Evolutionary conservation across 1,140 invertebrate genomes (phyloP).

Genomic region (Brachionus calyciflorus): DNA sequence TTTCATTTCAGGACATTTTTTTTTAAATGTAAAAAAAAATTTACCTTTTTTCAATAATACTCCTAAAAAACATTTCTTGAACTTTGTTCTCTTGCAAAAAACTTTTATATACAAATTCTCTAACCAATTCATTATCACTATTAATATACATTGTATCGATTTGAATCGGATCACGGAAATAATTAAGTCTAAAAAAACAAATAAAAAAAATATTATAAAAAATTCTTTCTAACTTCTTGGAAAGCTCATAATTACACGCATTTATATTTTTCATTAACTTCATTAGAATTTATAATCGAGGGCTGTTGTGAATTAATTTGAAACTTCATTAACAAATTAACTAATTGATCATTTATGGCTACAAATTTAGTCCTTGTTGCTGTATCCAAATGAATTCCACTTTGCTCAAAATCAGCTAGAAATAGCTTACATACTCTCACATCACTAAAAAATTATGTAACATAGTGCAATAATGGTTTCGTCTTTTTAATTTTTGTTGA

Average conservation of each 20-base stretch:
- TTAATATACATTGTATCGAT: constrained; percentile 18
- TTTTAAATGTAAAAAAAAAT: too few relatives aligned
- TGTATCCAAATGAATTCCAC: constrained; percentile 78
- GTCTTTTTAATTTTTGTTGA: too few relatives aligned
- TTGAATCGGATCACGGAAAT: constrained; percentile 4
- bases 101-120: constrained; percentile 82
- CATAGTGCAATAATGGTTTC: too few relatives aligned
- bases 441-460: too few relatives aligned
- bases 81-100: constrained; percentile 75
- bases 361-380: constrained; percentile 17
- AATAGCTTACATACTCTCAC: constrained; percentile 81
- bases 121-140: constrained; percentile 57
- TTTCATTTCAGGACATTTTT: too few relatives aligned
- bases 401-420: constrained; percentile 92
- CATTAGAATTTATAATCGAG: not conserved
- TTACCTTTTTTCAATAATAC: constrained; percentile 71
- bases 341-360: constrained; percentile 11
- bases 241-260: not conserved
- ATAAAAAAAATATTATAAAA: not conserved
- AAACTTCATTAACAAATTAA: constrained; percentile 42
- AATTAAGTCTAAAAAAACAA: not conserved
- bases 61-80: constrained; percentile 73
- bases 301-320: constrained; percentile 41
- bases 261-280: not conserved
- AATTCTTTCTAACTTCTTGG: too few relatives aligned